Percentiles rank a stretch among this genome's conserved stretches.
These are phyloP conservation scores for Ganaspis sp. DNA, from an alignment of 1,140 invertebrate genomes.

Conservation along the genomic window DNA sequence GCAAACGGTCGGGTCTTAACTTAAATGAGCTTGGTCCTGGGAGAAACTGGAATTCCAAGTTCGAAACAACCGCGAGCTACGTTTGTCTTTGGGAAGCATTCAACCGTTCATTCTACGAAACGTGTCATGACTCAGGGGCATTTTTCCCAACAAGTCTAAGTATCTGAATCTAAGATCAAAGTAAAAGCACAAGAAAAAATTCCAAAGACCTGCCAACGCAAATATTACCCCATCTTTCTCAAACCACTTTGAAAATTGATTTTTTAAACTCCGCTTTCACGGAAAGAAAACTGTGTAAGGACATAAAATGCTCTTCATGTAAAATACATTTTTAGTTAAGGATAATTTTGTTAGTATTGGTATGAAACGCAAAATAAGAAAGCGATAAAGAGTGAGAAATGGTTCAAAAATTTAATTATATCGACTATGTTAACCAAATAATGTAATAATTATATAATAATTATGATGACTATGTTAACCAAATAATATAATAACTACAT, in stretches of 20 bases:
- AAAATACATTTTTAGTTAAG: too few species aligned
- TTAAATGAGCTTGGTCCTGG: slow-evolving; percentile 33
- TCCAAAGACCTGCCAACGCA: neutral
- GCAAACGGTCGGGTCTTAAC: slow-evolving; percentile 41
- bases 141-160: slow-evolving; percentile 10
- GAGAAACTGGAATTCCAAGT: slow-evolving; percentile 23
- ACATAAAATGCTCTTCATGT: too few species aligned
- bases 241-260: neutral
- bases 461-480: too few species aligned
- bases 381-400: too few species aligned
- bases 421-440: too few species aligned
- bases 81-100: slow-evolving; percentile 34
- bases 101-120: slow-evolving; percentile 16
- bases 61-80: slow-evolving; percentile 40
- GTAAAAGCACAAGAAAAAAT: neutral
- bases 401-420: too few species aligned
- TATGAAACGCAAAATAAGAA: too few species aligned
- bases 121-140: slow-evolving; percentile 28
- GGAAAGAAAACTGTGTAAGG: too few species aligned
- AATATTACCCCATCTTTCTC: slow-evolving; percentile 7
- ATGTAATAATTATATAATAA: too few species aligned
- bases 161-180: slow-evolving; percentile 26
- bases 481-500: too few species aligned
- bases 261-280: neutral
- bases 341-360: too few species aligned